Evolutionary conservation across 2,888 invertebrate genomes (phyloP), one percentile per base, ranked within the genome.

Genomic region (Nomada goodeniana): DNA sequence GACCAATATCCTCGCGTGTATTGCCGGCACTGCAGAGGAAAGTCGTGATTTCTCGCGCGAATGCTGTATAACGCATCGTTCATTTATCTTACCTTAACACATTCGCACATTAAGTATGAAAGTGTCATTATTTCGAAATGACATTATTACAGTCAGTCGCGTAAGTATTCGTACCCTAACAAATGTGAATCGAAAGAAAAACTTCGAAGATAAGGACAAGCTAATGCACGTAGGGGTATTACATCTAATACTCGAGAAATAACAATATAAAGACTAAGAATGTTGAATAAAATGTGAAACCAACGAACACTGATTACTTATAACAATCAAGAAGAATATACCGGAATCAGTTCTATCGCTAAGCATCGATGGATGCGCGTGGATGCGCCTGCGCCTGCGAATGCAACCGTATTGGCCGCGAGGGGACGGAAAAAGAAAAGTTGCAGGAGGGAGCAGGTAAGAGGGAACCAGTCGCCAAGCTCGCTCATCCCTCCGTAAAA

Each of bases 401-500:
- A 55, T 20, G 70, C 69, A 65, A 20, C 57, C 55, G 69, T 73
- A 80, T 72, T 76, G 77, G 60, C 60, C 60, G 61, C 42, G 53
- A 50, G 61, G 65, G 52, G 64, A 52, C 47, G 55, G 69, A 67
- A 60, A 69, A 65, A 77, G 80, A 76, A 75, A 71, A 64, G 63
- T 72, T 52, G 44, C 26, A 63, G 61, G 47, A 64, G 50, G 52
- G 63, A 50, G 47, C 75, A 70, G 65, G 77, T 75, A 72, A 72
- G 76, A 72, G 61, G 36, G 71, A 76, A 81, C 78, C 63, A 73
- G 72, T 83, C 72, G 65, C 64, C 57, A 64, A 70, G 76, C 80
- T 76, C 55, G 80, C 81, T 78, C 75, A 74, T 71, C 80, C 72
- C 82, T 80, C 63, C 71, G 72, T 76, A 53, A 81, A 85, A 87